These are phyloP conservation scores for Cephus rjabovi DNA, from an alignment of 2,888 invertebrate genomes.

Conservation along the genomic window DNA sequence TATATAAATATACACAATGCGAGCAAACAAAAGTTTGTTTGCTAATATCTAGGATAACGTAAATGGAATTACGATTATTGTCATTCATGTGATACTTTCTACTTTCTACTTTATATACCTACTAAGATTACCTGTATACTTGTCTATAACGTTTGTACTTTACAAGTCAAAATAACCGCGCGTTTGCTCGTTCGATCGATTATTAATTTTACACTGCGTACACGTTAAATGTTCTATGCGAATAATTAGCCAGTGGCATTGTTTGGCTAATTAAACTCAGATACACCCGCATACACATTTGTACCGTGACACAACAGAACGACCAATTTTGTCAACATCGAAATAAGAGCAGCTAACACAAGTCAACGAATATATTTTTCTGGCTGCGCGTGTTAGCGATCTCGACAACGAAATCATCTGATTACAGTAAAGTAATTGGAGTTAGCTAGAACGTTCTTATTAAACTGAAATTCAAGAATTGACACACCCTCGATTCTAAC, in stretches of 20 bases:
- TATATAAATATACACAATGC: background rate
- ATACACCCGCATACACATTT: background rate
- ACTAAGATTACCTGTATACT: slow-evolving; percentile 37
- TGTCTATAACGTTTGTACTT: slow-evolving; percentile 44
- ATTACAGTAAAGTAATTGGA: background rate
- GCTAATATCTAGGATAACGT: slow-evolving; percentile 1
- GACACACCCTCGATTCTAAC: background rate
- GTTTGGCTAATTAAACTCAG: background rate
- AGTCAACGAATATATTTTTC: slow-evolving; percentile 47
- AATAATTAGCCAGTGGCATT: background rate
- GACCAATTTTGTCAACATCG: slow-evolving; percentile 49
- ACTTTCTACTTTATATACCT: slow-evolving; percentile 63
- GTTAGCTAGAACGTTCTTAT: background rate
- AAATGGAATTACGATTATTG: slow-evolving; percentile 43
- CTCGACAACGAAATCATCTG: slow-evolving; percentile 46
- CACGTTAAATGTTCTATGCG: background rate
- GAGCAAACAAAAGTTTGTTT: background rate
- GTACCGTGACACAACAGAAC: slow-evolving; percentile 12
- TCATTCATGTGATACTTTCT: slow-evolving; percentile 63
- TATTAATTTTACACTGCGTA: background rate
- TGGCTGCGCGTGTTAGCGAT: slow-evolving; percentile 23
- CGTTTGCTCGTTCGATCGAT: background rate
- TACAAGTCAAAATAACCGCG: background rate
- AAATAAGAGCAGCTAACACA: slow-evolving; percentile 30
- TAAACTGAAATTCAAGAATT: background rate